phyloP scores from a whole-genome alignment of 2,113 vertebrate species.

The Corythaeola cristata region DNA sequence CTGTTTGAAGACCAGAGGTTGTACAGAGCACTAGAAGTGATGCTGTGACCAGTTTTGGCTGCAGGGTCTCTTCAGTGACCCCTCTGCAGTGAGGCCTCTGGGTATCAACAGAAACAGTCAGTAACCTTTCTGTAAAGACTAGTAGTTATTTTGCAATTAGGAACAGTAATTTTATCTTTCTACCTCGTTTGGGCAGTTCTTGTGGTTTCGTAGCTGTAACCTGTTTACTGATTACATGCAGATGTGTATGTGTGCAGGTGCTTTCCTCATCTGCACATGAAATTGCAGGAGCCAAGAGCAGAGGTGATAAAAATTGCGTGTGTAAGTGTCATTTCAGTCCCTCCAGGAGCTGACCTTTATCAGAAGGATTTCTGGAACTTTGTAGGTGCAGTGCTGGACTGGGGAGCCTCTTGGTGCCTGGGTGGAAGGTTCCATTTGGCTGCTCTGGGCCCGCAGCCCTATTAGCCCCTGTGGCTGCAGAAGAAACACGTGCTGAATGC shows the following conservation, averaged over 20 bases:
- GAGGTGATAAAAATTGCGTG: accelerated
- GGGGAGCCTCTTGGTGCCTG: neutral
- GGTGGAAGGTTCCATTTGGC: accelerated
- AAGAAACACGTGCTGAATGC: accelerated
- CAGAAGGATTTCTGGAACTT: neutral
- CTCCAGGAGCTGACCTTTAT: neutral
- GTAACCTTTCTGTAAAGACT: neutral
- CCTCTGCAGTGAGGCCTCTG: neutral
- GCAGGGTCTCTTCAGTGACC: neutral
- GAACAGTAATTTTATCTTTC: neutral
- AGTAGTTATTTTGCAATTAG: neutral
- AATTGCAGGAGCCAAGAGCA: neutral
- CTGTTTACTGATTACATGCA: accelerated
- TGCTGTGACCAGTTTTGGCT: neutral
- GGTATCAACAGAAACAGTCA: neutral
- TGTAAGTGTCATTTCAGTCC: accelerated
- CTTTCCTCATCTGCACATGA: neutral
- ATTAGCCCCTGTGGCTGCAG: accelerated
- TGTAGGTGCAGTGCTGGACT: accelerated
- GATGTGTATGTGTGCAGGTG: accelerated
- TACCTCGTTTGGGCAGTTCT: neutral
- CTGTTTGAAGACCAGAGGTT: neutral
- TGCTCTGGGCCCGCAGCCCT: neutral
- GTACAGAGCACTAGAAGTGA: neutral
- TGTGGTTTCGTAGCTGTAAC: accelerated